A percentile compares a stretch with the other conserved stretches of the same genome.
These are phyloP conservation scores for Equus przewalskii DNA, from an alignment of 2,113 vertebrate species.

Conservation along the genomic window DNA sequence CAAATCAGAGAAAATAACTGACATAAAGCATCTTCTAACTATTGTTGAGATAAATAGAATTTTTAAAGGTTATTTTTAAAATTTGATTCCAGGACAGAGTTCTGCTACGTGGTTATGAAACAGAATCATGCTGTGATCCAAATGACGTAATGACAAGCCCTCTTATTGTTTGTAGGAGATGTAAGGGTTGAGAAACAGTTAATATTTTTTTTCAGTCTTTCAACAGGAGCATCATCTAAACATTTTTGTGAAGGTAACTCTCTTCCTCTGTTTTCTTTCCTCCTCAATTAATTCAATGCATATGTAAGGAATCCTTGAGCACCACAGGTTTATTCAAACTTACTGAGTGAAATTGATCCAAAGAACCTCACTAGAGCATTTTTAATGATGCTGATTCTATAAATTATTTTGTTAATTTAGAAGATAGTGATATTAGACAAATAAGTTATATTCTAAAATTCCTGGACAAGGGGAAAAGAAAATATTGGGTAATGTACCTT, in stretches of 20 bases:
- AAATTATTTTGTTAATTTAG: neutral
- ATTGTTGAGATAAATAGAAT: neutral
- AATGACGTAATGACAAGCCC: neutral
- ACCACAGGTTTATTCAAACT: slow-evolving; percentile 7
- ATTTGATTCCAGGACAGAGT: neutral
- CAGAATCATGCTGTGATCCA: neutral
- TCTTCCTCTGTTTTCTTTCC: neutral
- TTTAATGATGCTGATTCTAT: slow-evolving; percentile 18
- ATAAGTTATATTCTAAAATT: neutral
- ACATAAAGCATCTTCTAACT: neutral
- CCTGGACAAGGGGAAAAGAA: neutral
- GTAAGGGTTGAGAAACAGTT: neutral
- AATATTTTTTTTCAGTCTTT: neutral
- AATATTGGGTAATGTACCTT: neutral
- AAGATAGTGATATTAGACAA: slow-evolving; percentile 22
- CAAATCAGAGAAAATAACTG: neutral
- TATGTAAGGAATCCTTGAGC: neutral
- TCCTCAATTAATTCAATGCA: slow-evolving; percentile 29
- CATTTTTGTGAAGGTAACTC: neutral
- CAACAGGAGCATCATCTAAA: slow-evolving; percentile 3
- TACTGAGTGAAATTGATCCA: neutral
- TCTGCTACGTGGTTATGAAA: neutral
- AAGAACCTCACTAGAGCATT: neutral
- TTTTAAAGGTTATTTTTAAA: neutral
- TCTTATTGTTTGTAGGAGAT: neutral